Evolutionary conservation across 2,797 vertebrate genomes (phyloP), one percentile per base, ranked within the genome.

Genomic region (Peromyscus eremicus): DNA sequence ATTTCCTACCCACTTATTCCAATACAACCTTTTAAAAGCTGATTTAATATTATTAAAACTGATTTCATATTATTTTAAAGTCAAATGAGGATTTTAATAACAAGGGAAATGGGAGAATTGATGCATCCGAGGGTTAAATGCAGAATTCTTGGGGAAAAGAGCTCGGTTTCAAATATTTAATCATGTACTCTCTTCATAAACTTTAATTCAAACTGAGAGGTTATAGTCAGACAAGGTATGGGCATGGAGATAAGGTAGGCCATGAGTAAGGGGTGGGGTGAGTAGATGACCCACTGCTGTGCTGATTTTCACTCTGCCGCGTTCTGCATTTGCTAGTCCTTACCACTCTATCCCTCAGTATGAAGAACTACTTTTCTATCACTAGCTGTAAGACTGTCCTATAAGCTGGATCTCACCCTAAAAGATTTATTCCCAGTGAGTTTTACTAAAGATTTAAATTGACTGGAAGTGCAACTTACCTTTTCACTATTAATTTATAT

Each of bases 121-220:
- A 88, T 17, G 1, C 2, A 10, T 64, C 73, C 32, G 46, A 37
- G 32, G 25, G 1, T 81, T 60, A 92, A 49, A 71, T 37, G 19
- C 25, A 66, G 14, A 49, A 4, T 19, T 49, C 52, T 73, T 27
- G 25, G 25, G 27, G 25, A 32, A 43, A 40, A n/a, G 87, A 40
- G 6, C 34, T 88, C 52, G 37, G 0, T 87, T 96, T 84, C 40
- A 91, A 95, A 85, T 77, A 92, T 66, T 90, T 70, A 46, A 84
- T 88, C 12, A 4, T 76, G 5, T 46, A 32, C 3, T 29, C 10
- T 32, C 2, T n/a, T 82, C 12, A 75, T 27, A 5, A 86, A 85
- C 55, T 91, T 93, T 21, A 17, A 4, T 70, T 68, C 62, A 46
- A 71, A n/a, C 14, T 43, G 64, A 12, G 19, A 73, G 71, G 90